Evolutionary conservation across 2,888 invertebrate species (phyloP).

Genomic region (Volucella inanis): DNA sequence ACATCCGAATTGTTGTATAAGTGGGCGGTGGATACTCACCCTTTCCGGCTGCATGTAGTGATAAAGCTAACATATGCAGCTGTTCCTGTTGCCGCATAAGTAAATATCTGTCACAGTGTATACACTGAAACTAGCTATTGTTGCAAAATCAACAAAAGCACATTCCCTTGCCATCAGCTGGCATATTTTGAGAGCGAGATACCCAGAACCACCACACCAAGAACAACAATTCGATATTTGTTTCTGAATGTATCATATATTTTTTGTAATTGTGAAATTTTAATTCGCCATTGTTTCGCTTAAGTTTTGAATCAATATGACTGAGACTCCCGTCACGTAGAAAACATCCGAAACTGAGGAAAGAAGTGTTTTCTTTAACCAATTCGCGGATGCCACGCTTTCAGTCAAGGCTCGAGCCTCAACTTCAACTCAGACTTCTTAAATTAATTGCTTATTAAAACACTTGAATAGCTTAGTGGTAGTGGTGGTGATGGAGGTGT

Average conservation of each 20-base stretch:
- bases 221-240: not conserved
- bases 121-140: conserved; percentile 6
- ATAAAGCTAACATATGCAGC: too few species aligned
- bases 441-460: conserved; percentile 73
- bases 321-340: conserved; percentile 33
- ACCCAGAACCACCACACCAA: conserved; percentile 5
- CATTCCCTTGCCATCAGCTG: not conserved
- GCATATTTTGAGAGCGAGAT: conserved; percentile 4
- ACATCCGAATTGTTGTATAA: too few species aligned
- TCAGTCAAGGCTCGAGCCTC: not conserved
- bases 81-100: too few species aligned
- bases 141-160: conserved; percentile 38
- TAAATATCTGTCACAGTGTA: too few species aligned
- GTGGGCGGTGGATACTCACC: too few species aligned
- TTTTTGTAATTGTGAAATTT: conserved; percentile 36
- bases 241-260: conserved; percentile 15
- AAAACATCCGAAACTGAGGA: conserved; percentile 12
- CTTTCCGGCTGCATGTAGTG: too few species aligned
- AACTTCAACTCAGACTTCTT: conserved; percentile 36
- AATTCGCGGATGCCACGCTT: not conserved
- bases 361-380: not conserved
- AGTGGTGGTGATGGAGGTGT: conserved; percentile 1
- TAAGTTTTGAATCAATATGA: conserved; percentile 29
- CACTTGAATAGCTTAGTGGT: conserved; percentile 53
- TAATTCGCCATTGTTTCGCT: conserved; percentile 50